Evolutionary conservation across 2,113 vertebrate genomes (phyloP), one percentile per base, ranked within the genome.

Genomic region (Pachyramphus minor): DNA sequence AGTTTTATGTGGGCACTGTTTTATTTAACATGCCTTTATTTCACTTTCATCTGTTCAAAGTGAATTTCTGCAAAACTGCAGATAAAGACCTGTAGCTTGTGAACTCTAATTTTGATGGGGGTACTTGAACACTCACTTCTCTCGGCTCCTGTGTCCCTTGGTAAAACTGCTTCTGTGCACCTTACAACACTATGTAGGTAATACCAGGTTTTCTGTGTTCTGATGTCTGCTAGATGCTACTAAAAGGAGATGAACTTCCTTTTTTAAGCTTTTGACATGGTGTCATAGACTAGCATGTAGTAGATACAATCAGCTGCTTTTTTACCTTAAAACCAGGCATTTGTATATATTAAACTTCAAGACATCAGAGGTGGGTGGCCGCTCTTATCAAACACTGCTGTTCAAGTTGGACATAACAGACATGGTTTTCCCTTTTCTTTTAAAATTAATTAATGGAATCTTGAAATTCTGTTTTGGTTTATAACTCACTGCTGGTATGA

Each of bases 261-360:
- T 98, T 98, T 96, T 96, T 91, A 96, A 98, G 98, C 97, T 98
- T 98, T 97, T 96, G 97, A 97, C 95, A 89, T 98, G 96, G 78
- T 98, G 96, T 98, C 96, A 93, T 98, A 98, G 98, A 98, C 73
- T 98, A 98, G 98, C 98, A 98, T 98, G 98, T 94, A 97, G 96
- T 98, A 98, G 97, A 97, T 98, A 98, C 97, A 98, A 93, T 98
- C 98, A 98, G 90, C 98, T 97, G 97, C 98, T 98, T 98, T 95
- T 95, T 96, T 96, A 98, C 95, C 96, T 96, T 97, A 67, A 96
- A 96, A 95, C 95, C 97, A 97, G 96, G 96, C 96, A 84, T 97
- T 97, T 97, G 97, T 98, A 97, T 94, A 97, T 98, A 98, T 88
- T 91, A 88, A 92, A 96, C 86, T 95, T 96, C 53, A 91, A 74